phyloP scores from a whole-genome alignment of 2,888 invertebrate species.

The Polydrusus pterygomalis region DNA sequence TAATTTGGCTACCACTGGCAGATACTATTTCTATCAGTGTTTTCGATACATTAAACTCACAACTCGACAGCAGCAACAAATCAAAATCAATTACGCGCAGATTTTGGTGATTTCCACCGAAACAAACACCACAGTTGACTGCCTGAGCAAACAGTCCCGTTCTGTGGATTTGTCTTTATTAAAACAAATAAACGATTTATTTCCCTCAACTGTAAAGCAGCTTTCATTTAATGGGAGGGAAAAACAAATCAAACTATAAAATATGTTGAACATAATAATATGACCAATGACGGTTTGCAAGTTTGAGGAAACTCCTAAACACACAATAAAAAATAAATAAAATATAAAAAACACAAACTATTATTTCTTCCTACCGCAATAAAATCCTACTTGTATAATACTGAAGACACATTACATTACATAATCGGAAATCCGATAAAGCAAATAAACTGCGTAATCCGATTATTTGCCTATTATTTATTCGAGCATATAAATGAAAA shows the following conservation, averaged over 20 bases:
- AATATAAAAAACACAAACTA: too few species aligned
- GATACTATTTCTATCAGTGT: neutral
- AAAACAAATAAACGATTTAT: neutral
- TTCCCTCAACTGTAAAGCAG: neutral
- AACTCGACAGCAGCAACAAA: slow-evolving; percentile 11
- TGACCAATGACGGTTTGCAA: too few species aligned
- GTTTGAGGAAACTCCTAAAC: too few species aligned
- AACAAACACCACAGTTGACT: slow-evolving; percentile 16
- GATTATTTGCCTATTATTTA: too few species aligned
- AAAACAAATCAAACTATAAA: neutral
- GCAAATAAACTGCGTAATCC: too few species aligned
- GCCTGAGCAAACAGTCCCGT: slow-evolving; percentile 6
- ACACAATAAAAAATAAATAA: too few species aligned
- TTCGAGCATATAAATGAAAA: too few species aligned
- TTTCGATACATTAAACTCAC: slow-evolving; percentile 12
- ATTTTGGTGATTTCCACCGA: neutral
- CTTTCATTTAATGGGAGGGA: neutral
- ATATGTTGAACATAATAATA: too few species aligned
- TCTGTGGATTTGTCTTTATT: slow-evolving; percentile 16
- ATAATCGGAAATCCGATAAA: too few species aligned
- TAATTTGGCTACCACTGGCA: neutral
- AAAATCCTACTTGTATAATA: too few species aligned
- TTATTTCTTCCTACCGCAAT: too few species aligned
- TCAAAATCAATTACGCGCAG: slow-evolving; percentile 16
- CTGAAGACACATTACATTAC: too few species aligned